Evolutionary conservation across 2,113 vertebrate species (phyloP), one percentile per base, ranked within the genome.

Genomic region (Manacus vitellinus): DNA sequence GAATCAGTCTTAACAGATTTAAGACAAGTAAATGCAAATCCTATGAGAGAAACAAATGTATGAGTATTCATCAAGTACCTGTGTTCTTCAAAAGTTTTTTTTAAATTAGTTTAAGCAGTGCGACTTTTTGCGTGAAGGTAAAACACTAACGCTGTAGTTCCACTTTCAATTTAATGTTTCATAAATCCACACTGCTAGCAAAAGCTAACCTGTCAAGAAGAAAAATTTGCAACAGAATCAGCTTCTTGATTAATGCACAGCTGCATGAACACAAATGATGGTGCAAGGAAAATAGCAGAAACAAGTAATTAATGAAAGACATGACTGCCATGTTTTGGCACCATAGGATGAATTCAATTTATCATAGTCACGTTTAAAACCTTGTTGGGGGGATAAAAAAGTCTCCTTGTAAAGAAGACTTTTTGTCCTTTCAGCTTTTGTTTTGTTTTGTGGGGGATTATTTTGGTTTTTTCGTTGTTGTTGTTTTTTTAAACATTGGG

Each of bases 101-200:
- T 30, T 14, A 12, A 31, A 82, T 62, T 12, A 41, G 75, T 94
- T 96, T 93, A 90, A 97, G 18, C 92, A 93, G 79, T 92, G 90
- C 90, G 88, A 70, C 75, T 22, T 65, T 19, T 35, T 83, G 94
- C 2, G 85, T 92, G 75, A 79, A 88, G 77, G 62, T 90, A 49
- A 85, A 96, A 85, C 63, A 85, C 96, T 97, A 97, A 97, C 4
- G 1, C 41, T 8, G 5, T 85, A 85, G 82, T 94, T 89, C 44
- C 58, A 85, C 85, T 82, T 71, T 18, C 15, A 55, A 13, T 72
- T 52, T 27, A 54, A 37, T 52, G 58, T 82, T n/a, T 52, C 30
- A 9, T 61, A 92, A 73, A 75, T 88, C 62, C 78, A 78, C 74
- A 14, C 71, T 70, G 88, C 71, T 76, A 83, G 54, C 82, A 58